A percentile compares a stretch with the other conserved stretches of the same genome.
phyloP scores from a whole-genome alignment of 2,888 invertebrate species.

The Cosmia trapezina region DNA sequence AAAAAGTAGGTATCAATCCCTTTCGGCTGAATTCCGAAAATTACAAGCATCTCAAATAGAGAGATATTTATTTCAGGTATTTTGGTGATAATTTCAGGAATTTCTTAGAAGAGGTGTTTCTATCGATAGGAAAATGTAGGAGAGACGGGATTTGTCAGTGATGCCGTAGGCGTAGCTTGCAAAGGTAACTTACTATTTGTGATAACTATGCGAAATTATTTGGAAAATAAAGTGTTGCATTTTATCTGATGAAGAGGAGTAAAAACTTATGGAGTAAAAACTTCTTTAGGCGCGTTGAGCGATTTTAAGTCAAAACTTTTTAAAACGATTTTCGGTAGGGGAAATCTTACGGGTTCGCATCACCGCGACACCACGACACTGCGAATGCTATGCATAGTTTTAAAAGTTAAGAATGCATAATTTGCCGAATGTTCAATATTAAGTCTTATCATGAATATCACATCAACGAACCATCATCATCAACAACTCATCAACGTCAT shows the following conservation, averaged over 20 bases:
- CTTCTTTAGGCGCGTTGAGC: too few species aligned
- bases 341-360: too few species aligned
- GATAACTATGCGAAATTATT: not conserved
- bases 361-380: too few species aligned
- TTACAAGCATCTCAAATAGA: slow-evolving; percentile 57
- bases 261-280: not conserved
- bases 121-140: slow-evolving; percentile 48
- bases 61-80: slow-evolving; percentile 54
- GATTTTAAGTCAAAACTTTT: too few species aligned
- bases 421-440: too few species aligned
- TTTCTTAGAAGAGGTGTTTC: slow-evolving; percentile 53
- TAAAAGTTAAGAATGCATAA: too few species aligned
- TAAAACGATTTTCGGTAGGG: too few species aligned
- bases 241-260: not conserved
- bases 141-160: slow-evolving; percentile 15
- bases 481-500: too few species aligned
- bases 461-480: too few species aligned
- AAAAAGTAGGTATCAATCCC: slow-evolving; percentile 43
- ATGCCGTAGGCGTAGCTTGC: not conserved
- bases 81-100: slow-evolving; percentile 59
- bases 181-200: not conserved
- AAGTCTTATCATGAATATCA: too few species aligned
- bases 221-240: not conserved
- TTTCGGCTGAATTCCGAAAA: slow-evolving; percentile 54
- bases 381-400: too few species aligned